Conservation (phyloP, 2,888 invertebrate species). For the Mesoligia furuncula region DNA sequence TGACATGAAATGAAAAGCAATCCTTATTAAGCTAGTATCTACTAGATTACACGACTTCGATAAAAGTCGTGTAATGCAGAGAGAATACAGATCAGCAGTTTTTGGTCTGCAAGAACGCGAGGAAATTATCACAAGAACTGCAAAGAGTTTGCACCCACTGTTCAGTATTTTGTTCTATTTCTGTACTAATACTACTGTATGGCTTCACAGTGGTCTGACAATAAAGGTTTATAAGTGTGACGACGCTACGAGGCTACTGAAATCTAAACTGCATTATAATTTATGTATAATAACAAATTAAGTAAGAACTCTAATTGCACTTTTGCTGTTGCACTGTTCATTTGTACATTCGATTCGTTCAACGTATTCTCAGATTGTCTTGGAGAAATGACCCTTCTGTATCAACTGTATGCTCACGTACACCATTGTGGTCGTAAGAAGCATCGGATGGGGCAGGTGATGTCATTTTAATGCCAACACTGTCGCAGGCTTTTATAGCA, state of each 20-base stretch:
- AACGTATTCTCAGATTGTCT: neutral
- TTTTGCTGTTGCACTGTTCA: neutral
- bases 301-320: neutral
- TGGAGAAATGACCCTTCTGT: constrained; percentile 34
- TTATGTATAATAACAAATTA: neutral
- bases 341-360: neutral
- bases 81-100: neutral
- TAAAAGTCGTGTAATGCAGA: too few relatives aligned
- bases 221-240: neutral
- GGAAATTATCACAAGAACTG: neutral
- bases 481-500: constrained; percentile 64
- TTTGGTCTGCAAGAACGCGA: neutral
- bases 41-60: neutral
- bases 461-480: constrained; percentile 70
- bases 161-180: too few relatives aligned
- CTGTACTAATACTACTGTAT: too few relatives aligned
- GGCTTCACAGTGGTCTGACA: too few relatives aligned
- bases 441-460: constrained; percentile 58
- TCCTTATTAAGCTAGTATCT: neutral
- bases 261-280: neutral
- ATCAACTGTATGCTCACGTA: neutral
- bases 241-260: neutral
- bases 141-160: too few relatives aligned
- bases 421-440: constrained; percentile 54
- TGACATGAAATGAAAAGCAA: neutral